Evolutionary conservation across 2,797 vertebrate genomes (phyloP).

Genomic region (Sebastes taczanowskii): DNA sequence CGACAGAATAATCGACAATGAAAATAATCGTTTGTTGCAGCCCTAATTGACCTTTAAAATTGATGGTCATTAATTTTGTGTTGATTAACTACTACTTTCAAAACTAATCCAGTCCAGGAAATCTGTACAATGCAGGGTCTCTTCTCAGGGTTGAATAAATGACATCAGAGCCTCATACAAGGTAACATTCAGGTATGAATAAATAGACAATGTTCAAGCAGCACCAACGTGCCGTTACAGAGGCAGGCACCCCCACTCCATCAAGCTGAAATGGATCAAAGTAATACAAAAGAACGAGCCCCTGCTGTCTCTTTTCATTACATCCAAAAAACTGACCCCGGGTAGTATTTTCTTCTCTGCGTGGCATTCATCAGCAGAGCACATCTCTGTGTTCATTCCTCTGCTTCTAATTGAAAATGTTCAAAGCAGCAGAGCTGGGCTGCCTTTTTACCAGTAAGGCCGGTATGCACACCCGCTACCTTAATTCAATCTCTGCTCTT

Average conservation of each 20-base stretch:
- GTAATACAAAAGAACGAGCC: conserved; percentile 25
- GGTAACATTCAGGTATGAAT: conserved; percentile 6
- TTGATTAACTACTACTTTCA: not conserved
- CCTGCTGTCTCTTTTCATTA: conserved; percentile 38
- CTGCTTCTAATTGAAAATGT: conserved; percentile 63
- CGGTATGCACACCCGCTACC: conserved; percentile 17
- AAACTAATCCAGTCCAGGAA: not conserved
- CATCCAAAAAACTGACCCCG: conserved; percentile 19
- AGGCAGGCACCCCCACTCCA: not conserved
- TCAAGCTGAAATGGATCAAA: conserved; percentile 37
- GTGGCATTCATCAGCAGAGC: conserved; percentile 20
- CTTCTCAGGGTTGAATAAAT: not conserved
- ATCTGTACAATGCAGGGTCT: not conserved
- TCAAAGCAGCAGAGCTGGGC: conserved; percentile 41
- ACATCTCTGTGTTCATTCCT: conserved; percentile 37
- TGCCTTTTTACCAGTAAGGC: conserved; percentile 12
- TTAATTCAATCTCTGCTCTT: conserved; percentile 57
- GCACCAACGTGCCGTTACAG: not conserved
- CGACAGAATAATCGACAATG: too few relatives aligned
- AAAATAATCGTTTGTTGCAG: too few relatives aligned
- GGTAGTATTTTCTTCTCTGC: conserved; percentile 23
- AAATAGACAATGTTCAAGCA: not conserved
- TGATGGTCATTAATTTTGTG: not conserved
- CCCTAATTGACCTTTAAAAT: not conserved
- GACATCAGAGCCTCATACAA: not conserved